Percentiles rank a stretch among this genome's conserved stretches.
These are phyloP conservation scores for Lasioglossum morio DNA, from an alignment of 2,888 invertebrate species.

Conservation along the genomic window DNA sequence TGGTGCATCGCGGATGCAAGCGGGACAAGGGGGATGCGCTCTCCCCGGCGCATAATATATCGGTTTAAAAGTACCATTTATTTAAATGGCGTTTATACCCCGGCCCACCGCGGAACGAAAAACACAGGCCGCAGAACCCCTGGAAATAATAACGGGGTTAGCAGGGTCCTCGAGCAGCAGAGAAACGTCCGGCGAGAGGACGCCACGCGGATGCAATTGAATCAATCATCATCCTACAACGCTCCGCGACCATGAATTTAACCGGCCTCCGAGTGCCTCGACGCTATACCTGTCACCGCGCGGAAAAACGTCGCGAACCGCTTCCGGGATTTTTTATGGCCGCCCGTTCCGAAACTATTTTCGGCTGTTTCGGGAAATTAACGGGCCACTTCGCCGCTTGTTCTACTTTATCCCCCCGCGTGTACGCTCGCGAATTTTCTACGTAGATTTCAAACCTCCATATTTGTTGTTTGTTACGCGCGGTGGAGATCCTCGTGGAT, in stretches of 20 bases:
- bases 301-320: conserved; percentile 31
- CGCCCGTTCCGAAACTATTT: background rate
- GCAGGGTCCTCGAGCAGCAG: conserved; percentile 74
- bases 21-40: conserved; percentile 43
- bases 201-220: conserved; percentile 74
- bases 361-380: background rate
- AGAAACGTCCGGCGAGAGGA: conserved; percentile 57
- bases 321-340: conserved; percentile 25
- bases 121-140: conserved; percentile 72
- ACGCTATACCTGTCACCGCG: conserved; percentile 52
- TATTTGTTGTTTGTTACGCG: background rate
- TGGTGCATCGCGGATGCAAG: conserved; percentile 48
- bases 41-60: conserved; percentile 79
- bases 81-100: conserved; percentile 77
- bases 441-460: background rate
- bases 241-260: conserved; percentile 65
- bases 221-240: conserved; percentile 70
- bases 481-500: background rate
- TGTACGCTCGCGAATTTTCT: background rate
- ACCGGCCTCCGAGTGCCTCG: conserved; percentile 22
- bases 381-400: background rate
- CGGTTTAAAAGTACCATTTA: conserved; percentile 83
- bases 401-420: background rate
- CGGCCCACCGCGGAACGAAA: conserved; percentile 78
- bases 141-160: conserved; percentile 82